Evolutionary conservation across 2,888 invertebrate species (phyloP).

Genomic region (Orthosia gracilis): DNA sequence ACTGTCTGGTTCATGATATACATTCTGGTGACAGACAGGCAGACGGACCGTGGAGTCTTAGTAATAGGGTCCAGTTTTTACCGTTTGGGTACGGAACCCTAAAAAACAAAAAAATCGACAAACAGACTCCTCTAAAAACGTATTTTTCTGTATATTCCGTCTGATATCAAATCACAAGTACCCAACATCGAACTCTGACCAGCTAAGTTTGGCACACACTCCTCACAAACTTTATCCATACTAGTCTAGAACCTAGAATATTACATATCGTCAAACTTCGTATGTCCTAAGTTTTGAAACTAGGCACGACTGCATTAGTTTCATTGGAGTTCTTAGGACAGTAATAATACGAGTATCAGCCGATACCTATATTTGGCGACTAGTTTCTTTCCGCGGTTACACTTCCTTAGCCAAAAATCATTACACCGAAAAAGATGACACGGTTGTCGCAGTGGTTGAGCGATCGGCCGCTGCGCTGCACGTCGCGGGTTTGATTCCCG

Average conservation of each 20-base stretch:
- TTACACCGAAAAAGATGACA: too few relatives aligned
- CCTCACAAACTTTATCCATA: conserved; percentile 29
- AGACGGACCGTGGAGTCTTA: too few relatives aligned
- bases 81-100: too few relatives aligned
- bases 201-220: neutral
- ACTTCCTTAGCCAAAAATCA: too few relatives aligned
- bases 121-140: too few relatives aligned
- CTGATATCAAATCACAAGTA: neutral
- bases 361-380: neutral
- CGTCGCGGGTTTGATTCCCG: too few relatives aligned
- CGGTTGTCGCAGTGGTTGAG: too few relatives aligned
- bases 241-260: neutral
- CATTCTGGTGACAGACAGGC: too few relatives aligned
- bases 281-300: conserved; percentile 14
- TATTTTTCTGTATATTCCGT: neutral
- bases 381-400: neutral
- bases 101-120: too few relatives aligned
- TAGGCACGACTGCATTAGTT: neutral
- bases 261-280: conserved; percentile 11
- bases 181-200: neutral
- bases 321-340: neutral
- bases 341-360: neutral
- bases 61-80: too few relatives aligned
- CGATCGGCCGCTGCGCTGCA: too few relatives aligned
- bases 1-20: too few relatives aligned